Base-by-base conservation (phyloP, 2,113 vertebrate genomes). In the Nibea albiflora region DNA sequence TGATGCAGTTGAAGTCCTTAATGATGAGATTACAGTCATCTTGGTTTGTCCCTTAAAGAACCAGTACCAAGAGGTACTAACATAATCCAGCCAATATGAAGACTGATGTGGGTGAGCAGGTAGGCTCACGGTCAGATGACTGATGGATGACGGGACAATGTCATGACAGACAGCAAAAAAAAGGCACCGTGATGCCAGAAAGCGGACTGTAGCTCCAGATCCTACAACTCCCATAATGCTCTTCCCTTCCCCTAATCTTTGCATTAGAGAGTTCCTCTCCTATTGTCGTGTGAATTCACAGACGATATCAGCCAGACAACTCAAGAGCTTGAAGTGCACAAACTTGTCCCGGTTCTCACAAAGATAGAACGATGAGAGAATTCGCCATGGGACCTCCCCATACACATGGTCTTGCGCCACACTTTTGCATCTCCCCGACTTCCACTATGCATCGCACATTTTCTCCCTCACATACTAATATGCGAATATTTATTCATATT, bases 401-500 rank as follows among this genome's bases (percentile, higher is more conserved):
- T 67, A 54, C 16, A 46, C 69, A 78, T 17, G 72, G 80, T 85
- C 81, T 4, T 69, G 44, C 52, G n/a, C 54, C 80, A 70, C 72
- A n/a, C 77, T 64, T 39, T 67, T 26, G 44, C 72, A 67, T 54
- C 57, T 58, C 73, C 39, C 73, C 14, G 47, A 84, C 75, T 80
- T 56, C 50, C 70, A 72, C 70, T 22, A 15, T 20, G 53, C 65
- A 80, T 81, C 57, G 28, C 63, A 49, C 72, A 20, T 71, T 80
- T 77, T 76, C 78, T 85, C 84, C 80, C 88, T 47, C 73, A 73
- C 86, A 84, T 86, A 89, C 79, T 91, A 89, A 92, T 90, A 81
- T 42, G 79, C 60, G 88, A 86, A 89, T 94, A 94, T 93, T 94
- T 93, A 95, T 94, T 93, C 91, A 95, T 93, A 94, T 95, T 88